Percentiles rank a stretch among this genome's conserved stretches.
These are phyloP conservation scores for Aradus depressus DNA, from an alignment of 2,888 invertebrate species.

Conservation along the genomic window DNA sequence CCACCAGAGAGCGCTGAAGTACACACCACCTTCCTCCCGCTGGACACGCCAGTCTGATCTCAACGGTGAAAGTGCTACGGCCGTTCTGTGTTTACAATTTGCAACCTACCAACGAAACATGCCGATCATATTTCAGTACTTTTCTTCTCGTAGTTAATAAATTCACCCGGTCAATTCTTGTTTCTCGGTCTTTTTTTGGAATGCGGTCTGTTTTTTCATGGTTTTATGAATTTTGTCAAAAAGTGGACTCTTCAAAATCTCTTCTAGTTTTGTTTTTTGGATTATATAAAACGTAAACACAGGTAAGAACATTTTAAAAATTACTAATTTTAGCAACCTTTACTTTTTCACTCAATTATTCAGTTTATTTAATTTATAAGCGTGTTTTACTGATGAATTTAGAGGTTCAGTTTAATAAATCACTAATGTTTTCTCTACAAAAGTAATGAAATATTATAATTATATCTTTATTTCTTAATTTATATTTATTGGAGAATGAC, in stretches of 20 bases:
- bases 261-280: neutral
- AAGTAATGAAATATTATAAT: too few species aligned
- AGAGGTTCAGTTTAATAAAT: too few species aligned
- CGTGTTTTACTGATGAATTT: too few species aligned
- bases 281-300: constrained; percentile 14
- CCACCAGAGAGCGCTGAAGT: too few species aligned
- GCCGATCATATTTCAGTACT: constrained; percentile 10
- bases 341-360: too few species aligned
- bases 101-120: constrained; percentile 6
- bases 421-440: too few species aligned
- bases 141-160: too few species aligned
- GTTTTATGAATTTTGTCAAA: neutral
- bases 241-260: constrained; percentile 4
- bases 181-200: neutral
- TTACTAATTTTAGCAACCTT: too few species aligned
- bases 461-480: too few species aligned
- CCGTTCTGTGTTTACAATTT: constrained; percentile 13
- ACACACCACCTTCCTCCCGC: neutral
- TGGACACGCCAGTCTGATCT: constrained; percentile 4
- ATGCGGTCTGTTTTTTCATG: constrained; percentile 7
- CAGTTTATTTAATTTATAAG: too few species aligned
- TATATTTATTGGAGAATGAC: too few species aligned
- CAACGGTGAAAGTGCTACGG: constrained; percentile 16
- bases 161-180: too few species aligned
- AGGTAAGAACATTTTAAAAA: neutral